Base-by-base conservation (phyloP, 1,140 invertebrate genomes). In the Drosophila takahashii region DNA sequence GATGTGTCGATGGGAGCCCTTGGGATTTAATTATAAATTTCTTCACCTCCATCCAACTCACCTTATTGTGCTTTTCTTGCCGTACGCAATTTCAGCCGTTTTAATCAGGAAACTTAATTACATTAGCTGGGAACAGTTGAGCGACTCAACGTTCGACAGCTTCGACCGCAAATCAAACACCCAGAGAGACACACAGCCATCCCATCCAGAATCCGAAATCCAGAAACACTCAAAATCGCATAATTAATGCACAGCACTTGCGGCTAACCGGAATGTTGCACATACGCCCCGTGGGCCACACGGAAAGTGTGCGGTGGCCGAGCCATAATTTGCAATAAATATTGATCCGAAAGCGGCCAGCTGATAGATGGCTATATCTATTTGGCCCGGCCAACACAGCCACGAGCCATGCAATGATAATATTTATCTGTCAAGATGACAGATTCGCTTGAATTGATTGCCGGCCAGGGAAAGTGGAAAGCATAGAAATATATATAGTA, bases 1-100 rank as follows among this genome's bases (percentile, higher is more conserved):
- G 39, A 50, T 16, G 10, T 44, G 61, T 42, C 51, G 48, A 56
- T 65, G 34, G 70, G 26, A 59, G 44, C 47, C 69, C 72, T 62
- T 51, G 54, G 67, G 79, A 75, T 81, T 86, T 81, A 86, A 85
- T 81, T 85, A 86, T 61, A 74, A 59, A 58, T 75, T 48, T 67
- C 64, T 32, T 57, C 47, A 36, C 64, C 57, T 37, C 42, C 32
- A 39, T 3, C 42, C 8, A 8, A 16, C 65, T 36, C 18, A 54
- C 11, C 61, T 45, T 32, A 53, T 18, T 53, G 59, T 42, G 47
- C 34, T 42, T 22, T 64, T 45, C 7, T 13, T 7, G 26, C 29
- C 22, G 13, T 27, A 27, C 22, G 22, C 8, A 16, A 67, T 26
- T 50, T 39, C 9, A 18, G 64, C 13, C 32, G 9, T 15, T 18